Base-by-base conservation (phyloP, 1,140 invertebrate species). In the Aporrectodea caliginosa region DNA sequence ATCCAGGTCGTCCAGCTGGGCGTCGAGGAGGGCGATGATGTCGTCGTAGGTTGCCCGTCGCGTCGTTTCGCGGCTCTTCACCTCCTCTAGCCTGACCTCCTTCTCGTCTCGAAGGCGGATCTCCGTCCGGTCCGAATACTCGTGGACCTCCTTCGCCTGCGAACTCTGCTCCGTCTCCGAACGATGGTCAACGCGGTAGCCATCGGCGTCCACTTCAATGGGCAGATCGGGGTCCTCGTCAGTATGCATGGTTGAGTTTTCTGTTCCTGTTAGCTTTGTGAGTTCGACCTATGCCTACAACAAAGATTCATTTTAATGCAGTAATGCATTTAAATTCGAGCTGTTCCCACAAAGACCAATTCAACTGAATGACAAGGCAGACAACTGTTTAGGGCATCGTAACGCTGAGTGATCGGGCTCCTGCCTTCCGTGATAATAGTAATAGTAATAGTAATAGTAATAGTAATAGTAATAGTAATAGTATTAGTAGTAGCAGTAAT, bases 41-140 rank as follows among this genome's bases (percentile, higher is more conserved):
- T 76, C 75, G 27, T 76, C 75, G 29, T 32, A 32, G 31, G 75
- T 76, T n/a, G 75, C 75, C 29, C 29, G 33, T 68, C 75, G 34
- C 35, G 43, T 43, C n/a, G 75, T 76, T 27, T 76, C 75, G 34
- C 75, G 33, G n/a, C 32, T 35, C 27, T 58, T 35, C 27, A 76
- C 12, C 34, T 76, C 75, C 29, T 76, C 75, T 31, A 76, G 75
- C 6, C 35, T 76, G n/a, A 76, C 27, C 22, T 30, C 43, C 29
- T 29, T 76, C 16, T 32, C n/a, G 27, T 76, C 35, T 12, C 35
- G 34, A n/a, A 30, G 33, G 75, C 31, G 75, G 43, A 68, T 76
- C 29, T 76, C 75, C 27, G 33, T 29, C 30, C 34, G 27, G 35
- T 76, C 75, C 30, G 33, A n/a, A 1, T 43, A 35, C 31, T 76